A percentile compares a stretch with the other conserved stretches of the same genome.
Conservation (phyloP, 2,113 vertebrate genomes). For the Stigmatopora argus region DNA sequence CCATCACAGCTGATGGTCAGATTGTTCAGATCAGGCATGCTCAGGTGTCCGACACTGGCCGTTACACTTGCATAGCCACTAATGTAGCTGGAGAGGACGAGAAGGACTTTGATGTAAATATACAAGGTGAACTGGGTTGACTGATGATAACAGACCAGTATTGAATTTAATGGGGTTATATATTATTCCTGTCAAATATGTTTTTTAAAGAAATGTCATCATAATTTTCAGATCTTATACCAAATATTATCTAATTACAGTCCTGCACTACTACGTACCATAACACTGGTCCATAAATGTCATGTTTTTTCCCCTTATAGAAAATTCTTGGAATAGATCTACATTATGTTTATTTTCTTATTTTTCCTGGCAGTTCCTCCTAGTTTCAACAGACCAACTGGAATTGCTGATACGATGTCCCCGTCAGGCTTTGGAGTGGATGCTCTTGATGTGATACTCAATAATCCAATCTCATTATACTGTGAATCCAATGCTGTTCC, state of each 20-base stretch:
- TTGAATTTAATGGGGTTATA: slow-evolving; percentile 8
- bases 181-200: slow-evolving; percentile 13
- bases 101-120: slow-evolving; percentile 97
- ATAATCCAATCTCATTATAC: slow-evolving; percentile 85
- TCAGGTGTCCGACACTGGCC: slow-evolving; percentile 87
- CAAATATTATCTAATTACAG: not conserved
- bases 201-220: not conserved
- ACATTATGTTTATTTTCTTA: not conserved
- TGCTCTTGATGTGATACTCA: slow-evolving; percentile 83
- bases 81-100: slow-evolving; percentile 95
- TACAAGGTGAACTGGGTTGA: slow-evolving; percentile 87
- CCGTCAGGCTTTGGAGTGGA: slow-evolving; percentile 60
- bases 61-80: slow-evolving; percentile 89
- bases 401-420: slow-evolving; percentile 63
- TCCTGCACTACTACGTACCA: not conserved
- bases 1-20: slow-evolving; percentile 75
- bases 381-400: slow-evolving; percentile 75
- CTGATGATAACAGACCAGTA: slow-evolving; percentile 30
- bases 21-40: slow-evolving; percentile 81
- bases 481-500: slow-evolving; percentile 92
- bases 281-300: not conserved
- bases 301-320: not conserved
- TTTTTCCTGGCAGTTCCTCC: slow-evolving; percentile 79
- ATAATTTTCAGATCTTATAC: too few relatives aligned
- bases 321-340: not conserved